Evolutionary conservation across 2,888 invertebrate species (phyloP).

Genomic region (Amblyteles armatorius): DNA sequence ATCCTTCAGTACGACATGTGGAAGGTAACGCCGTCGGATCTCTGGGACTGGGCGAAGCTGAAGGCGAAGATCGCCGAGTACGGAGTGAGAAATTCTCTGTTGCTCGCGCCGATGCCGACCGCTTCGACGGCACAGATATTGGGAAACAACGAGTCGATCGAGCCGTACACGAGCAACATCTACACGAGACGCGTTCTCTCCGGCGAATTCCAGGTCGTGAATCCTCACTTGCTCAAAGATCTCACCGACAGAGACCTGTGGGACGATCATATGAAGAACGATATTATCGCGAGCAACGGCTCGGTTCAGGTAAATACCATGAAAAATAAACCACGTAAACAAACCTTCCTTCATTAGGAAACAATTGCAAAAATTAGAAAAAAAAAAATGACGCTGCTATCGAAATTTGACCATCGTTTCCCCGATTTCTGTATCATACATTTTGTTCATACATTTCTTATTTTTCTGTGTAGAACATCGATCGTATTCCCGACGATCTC

Average conservation of each 20-base stretch:
- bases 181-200: constrained; percentile 97
- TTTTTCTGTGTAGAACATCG: constrained; percentile 88
- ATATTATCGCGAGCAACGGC: constrained; percentile 95
- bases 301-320: constrained; percentile 90
- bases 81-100: constrained; percentile 96
- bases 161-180: constrained; percentile 99
- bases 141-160: constrained; percentile 99
- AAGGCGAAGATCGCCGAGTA: constrained; percentile 94
- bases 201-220: constrained; percentile 98
- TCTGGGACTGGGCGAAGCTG: constrained; percentile 95
- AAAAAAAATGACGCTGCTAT: too few species aligned
- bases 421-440: not conserved
- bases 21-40: constrained; percentile 93
- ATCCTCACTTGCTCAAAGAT: constrained; percentile 97
- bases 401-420: not conserved
- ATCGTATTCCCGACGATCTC: constrained; percentile 93
- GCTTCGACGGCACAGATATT: constrained; percentile 99
- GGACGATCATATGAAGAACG: constrained; percentile 98
- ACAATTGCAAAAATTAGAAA: too few species aligned
- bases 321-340: not conserved
- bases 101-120: constrained; percentile 99
- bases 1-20: constrained; percentile 99
- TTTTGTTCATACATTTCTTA: not conserved
- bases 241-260: constrained; percentile 96
- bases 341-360: too few species aligned